These are phyloP conservation scores for Acanthosepion pharaonis DNA, from an alignment of 2,888 invertebrate genomes.

Conservation along the genomic window DNA sequence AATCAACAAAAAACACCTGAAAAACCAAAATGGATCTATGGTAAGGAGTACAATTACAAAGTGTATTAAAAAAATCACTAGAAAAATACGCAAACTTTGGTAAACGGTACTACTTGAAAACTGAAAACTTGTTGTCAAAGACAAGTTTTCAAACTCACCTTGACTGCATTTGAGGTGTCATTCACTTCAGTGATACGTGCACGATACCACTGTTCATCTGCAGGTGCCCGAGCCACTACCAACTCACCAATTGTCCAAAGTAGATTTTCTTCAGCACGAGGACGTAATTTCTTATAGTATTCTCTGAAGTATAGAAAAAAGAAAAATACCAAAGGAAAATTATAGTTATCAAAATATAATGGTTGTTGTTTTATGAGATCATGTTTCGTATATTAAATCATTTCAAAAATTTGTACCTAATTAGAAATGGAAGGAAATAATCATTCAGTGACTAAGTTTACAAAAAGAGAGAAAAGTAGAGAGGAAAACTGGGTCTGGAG, in stretches of 20 bases:
- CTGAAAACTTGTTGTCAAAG: neutral
- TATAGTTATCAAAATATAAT: neutral
- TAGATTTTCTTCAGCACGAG: neutral
- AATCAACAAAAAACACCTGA: constrained; percentile 87
- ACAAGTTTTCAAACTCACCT: constrained; percentile 54
- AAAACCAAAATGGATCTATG: neutral
- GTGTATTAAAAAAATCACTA: neutral
- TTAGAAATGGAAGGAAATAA: too few species aligned
- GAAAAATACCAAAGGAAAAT: neutral
- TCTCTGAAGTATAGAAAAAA: constrained; percentile 36
- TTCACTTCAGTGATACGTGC: constrained; percentile 81
- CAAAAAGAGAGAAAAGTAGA: too few species aligned
- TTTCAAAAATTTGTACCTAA: too few species aligned
- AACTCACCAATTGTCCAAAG: constrained; percentile 80
- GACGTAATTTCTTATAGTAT: constrained; percentile 43
- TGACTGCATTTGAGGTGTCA: constrained; percentile 70
- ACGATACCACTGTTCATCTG: constrained; percentile 85
- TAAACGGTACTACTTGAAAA: too few species aligned
- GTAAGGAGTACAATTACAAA: neutral
- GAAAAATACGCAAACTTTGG: neutral
- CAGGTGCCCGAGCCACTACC: constrained; percentile 87
- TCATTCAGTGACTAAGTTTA: too few species aligned
- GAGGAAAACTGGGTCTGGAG: too few species aligned
- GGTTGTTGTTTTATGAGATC: neutral
- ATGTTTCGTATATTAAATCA: too few species aligned